Base-by-base conservation (phyloP, 2,888 invertebrate species). In the Pristionchus entomophagus region DNA sequence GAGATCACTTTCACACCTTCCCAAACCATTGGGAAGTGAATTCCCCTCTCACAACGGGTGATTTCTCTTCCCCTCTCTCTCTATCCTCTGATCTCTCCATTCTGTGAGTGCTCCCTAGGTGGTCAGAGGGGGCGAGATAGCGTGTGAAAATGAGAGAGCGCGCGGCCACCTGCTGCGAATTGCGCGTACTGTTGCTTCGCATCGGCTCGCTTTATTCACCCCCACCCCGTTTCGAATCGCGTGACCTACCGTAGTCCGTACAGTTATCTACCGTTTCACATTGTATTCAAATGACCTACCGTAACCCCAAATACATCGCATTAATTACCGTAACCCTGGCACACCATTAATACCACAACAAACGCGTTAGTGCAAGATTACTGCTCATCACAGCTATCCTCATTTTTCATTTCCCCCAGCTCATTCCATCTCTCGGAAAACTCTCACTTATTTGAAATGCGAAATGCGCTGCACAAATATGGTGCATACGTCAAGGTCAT, bases 391-490 rank as follows among this genome's bases (percentile, higher is more conserved):
- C 1, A 0, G 22, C n/a, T 41, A n/a, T n/a, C n/a, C 45, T 73
- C 41, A 73, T 73, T 73, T 73, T 41, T 2, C 35, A 69, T 69
- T 69, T 73, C 73, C 73, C 73, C 45, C n/a, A n/a, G n/a, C n/a
- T n/a, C n/a, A n/a, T n/a, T n/a, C n/a, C n/a, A n/a, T n/a, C n/a
- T 1, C 17, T 62, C n/a, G 12, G 62, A 73, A 41, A 73, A 73
- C 73, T 73, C 73, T 73, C 73, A 73, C 73, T n/a, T n/a, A 73
- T 73, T 73, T 41, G n/a, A n/a, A n/a, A n/a, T 73, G 41, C 41
- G n/a, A n/a, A 73, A 73, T 45, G 41, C 26, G 41, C 41, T 73
- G 73, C 45, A 73, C 73, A 73, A 73, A 73, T 73, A n/a, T n/a
- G n/a, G n/a, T n/a, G n/a, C n/a, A n/a, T n/a, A 73, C 32, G n/a